Conservation (phyloP, 2,888 invertebrate species). For the Diaphora mendica region DNA sequence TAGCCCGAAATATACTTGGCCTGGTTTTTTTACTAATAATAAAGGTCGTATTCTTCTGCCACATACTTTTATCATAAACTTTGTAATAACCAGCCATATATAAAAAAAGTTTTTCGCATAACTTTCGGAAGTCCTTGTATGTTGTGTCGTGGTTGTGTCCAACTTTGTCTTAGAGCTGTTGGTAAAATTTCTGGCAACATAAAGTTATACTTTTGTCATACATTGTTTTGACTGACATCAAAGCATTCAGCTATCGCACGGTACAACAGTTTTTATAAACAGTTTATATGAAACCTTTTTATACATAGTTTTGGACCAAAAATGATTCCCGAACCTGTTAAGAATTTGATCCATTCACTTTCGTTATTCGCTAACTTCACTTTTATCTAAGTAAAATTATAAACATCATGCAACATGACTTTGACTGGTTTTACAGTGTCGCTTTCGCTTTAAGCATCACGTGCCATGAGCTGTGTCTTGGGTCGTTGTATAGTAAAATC, state of each 20-base stretch:
- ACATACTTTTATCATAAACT: neutral
- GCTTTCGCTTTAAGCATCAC: too few species aligned
- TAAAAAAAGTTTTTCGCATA: neutral
- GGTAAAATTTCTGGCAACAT: neutral
- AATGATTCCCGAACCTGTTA: neutral
- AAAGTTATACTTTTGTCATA: neutral
- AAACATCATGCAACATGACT: too few species aligned
- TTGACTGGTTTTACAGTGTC: too few species aligned
- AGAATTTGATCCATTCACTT: neutral
- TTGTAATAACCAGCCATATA: neutral
- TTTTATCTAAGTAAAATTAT: too few species aligned
- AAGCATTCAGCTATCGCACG: neutral
- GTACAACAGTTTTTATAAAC: neutral
- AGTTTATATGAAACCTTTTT: neutral
- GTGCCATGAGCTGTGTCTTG: too few species aligned
- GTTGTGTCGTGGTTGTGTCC: constrained; percentile 6
- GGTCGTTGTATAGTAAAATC: too few species aligned
- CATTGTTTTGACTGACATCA: neutral
- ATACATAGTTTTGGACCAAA: neutral
- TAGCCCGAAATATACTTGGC: neutral
- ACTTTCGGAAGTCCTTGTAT: constrained; percentile 18
- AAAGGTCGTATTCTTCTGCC: neutral
- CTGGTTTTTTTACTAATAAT: neutral
- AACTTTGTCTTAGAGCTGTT: constrained; percentile 1
- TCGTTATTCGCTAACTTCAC: too few species aligned